A percentile compares a stretch with the other conserved stretches of the same genome.
Evolutionary conservation across 30 jellyfish, hydroid and myxozoan species (phyloP).

Genomic region (Aurelia coerulea): DNA sequence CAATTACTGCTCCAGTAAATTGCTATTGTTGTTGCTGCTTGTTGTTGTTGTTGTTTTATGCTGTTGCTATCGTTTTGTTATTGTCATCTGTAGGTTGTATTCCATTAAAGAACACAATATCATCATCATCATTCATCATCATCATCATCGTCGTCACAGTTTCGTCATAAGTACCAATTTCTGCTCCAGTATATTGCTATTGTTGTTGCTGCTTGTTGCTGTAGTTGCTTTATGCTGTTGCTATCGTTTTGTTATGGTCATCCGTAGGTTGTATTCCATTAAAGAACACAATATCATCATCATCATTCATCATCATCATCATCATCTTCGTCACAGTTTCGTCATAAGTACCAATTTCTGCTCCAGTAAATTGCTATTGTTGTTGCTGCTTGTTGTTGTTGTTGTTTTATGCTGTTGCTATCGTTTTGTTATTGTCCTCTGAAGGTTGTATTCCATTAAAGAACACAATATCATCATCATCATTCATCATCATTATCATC

Average conservation of each 20-base stretch:
- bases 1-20: too few relatives aligned
- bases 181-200: too few relatives aligned
- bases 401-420: too few relatives aligned
- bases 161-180: too few relatives aligned
- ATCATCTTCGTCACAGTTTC: not conserved
- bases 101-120: not conserved
- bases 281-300: not conserved
- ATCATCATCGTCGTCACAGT: not conserved
- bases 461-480: not conserved
- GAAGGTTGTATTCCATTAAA: too few relatives aligned
- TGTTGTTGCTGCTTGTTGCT: too few relatives aligned
- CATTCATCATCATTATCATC: not conserved
- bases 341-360: not conserved
- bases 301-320: conserved; percentile 5
- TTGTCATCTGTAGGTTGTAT: too few relatives aligned
- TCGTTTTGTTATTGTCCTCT: too few relatives aligned
- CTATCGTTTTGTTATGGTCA: not conserved
- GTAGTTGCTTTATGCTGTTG: not conserved
- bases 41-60: too few relatives aligned
- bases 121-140: conserved; percentile 19
- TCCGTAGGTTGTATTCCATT: not conserved
- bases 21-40: too few relatives aligned
- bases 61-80: too few relatives aligned
- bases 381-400: too few relatives aligned
- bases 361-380: not conserved